phyloP scores from a whole-genome alignment of 2,113 vertebrate genomes.

The Chauna torquata region DNA sequence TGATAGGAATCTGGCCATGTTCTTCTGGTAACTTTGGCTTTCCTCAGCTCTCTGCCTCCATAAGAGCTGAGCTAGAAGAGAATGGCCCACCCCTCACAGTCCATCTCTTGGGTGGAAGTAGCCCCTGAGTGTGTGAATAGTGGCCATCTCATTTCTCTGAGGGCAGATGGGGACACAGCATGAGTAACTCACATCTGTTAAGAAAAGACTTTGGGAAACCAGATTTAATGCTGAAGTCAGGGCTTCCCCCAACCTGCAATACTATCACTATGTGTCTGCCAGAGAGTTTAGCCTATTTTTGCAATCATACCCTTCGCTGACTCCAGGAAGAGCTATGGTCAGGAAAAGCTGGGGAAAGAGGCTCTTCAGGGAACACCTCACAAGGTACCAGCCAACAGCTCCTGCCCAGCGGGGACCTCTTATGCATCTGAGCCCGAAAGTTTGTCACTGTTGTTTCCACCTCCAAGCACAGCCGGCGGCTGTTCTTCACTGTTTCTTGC shows the following conservation, averaged over 20 bases:
- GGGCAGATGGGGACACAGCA: neutral
- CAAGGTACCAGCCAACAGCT: neutral
- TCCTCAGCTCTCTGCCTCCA: neutral
- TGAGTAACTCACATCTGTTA: rapidly evolving
- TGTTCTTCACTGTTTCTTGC: constrained; percentile 80
- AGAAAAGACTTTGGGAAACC: neutral
- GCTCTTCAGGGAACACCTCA: constrained; percentile 57
- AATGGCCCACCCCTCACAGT: neutral
- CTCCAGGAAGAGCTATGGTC: constrained; percentile 66
- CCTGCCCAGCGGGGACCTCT: neutral
- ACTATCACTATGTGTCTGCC: rapidly evolving
- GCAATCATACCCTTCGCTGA: constrained; percentile 78
- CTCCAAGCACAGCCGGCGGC: constrained; percentile 83
- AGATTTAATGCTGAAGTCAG: neutral
- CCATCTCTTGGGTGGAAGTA: neutral
- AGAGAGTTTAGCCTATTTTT: neutral
- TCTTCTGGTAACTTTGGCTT: neutral
- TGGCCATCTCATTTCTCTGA: neutral
- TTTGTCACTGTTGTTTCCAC: constrained; percentile 82
- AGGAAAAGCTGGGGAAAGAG: constrained; percentile 54
- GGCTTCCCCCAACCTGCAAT: neutral
- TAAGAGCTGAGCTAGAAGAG: rapidly evolving
- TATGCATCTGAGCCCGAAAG: constrained; percentile 81
- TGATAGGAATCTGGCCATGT: neutral
- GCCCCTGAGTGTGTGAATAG: neutral